These are phyloP conservation scores for Cephalophus harveyi DNA, from an alignment of 2,113 vertebrate species.

Conservation along the genomic window DNA sequence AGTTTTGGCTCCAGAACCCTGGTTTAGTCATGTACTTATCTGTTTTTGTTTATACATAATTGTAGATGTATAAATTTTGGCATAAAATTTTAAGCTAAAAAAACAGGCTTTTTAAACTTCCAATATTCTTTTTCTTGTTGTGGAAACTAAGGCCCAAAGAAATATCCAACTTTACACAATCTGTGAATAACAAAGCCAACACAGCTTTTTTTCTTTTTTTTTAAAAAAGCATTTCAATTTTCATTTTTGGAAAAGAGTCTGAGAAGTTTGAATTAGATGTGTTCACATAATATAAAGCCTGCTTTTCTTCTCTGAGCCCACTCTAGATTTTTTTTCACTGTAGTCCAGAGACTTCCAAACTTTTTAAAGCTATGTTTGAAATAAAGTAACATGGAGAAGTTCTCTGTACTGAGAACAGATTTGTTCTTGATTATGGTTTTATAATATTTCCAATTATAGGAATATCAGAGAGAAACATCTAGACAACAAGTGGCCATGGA, in stretches of 20 bases:
- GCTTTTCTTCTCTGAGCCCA: background rate
- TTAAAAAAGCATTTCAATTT: background rate
- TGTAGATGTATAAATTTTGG: background rate
- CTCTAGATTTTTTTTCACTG: background rate
- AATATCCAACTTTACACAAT: background rate
- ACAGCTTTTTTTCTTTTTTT: background rate
- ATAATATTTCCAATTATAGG: background rate
- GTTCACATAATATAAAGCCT: background rate
- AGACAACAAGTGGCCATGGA: background rate
- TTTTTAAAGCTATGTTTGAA: background rate
- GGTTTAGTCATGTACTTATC: background rate
- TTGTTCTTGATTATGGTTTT: background rate
- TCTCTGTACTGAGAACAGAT: background rate
- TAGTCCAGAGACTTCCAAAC: background rate
- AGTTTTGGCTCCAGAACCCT: background rate
- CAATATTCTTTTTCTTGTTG: background rate
- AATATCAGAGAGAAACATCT: slow-evolving; percentile 45
- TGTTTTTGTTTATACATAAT: background rate
- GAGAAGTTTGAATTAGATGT: background rate
- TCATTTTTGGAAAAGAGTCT: background rate
- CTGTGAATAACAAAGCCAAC: background rate
- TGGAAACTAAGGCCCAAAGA: background rate
- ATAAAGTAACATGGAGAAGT: background rate
- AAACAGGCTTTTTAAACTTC: background rate
- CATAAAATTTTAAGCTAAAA: background rate